A percentile compares a stretch with the other conserved stretches of the same genome.
Evolutionary conservation across 30 jellyfish, hydroid and myxozoan genomes (phyloP).

Genomic region (Calvadosia cruxmelitensis): DNA sequence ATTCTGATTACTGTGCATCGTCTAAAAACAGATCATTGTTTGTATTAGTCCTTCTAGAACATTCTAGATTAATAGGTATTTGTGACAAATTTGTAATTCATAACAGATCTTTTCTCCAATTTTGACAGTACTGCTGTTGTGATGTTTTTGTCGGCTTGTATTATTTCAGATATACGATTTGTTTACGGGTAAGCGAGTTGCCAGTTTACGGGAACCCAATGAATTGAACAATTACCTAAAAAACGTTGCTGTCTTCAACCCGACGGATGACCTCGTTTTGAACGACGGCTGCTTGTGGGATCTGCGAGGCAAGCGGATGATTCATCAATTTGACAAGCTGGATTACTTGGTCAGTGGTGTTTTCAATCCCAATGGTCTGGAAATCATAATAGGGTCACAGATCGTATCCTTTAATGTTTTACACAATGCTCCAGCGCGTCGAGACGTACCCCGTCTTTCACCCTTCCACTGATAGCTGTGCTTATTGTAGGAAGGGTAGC

Average conservation of each 20-base stretch:
- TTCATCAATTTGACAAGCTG: constrained; percentile 84
- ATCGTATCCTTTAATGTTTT: constrained; percentile 97
- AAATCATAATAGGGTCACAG: constrained; percentile 74
- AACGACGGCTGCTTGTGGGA: constrained; percentile 97
- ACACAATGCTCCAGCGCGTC: no score
- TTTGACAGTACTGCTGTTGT: no score
- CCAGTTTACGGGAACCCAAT: constrained; percentile 47
- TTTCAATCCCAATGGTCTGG: constrained; percentile 92
- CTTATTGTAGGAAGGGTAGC: no score
- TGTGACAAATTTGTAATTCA: no score
- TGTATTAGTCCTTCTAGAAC: no score
- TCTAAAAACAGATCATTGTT: no score
- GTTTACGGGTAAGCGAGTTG: constrained; percentile 38
- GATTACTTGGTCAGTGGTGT: constrained; percentile 87
- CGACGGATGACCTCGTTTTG: constrained; percentile 70
- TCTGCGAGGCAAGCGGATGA: constrained; percentile 56
- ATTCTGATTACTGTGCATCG: no score
- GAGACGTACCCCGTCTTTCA: no score
- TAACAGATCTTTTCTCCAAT: no score
- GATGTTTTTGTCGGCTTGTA: no score
- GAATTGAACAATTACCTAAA: constrained; percentile 40
- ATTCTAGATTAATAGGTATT: no score
- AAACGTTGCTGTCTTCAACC: constrained; percentile 58
- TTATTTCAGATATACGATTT: constrained; percentile 61
- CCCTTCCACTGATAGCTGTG: no score